These are phyloP conservation scores for Cantharis lateralis DNA, from an alignment of 2,888 invertebrate genomes.

Conservation along the genomic window DNA sequence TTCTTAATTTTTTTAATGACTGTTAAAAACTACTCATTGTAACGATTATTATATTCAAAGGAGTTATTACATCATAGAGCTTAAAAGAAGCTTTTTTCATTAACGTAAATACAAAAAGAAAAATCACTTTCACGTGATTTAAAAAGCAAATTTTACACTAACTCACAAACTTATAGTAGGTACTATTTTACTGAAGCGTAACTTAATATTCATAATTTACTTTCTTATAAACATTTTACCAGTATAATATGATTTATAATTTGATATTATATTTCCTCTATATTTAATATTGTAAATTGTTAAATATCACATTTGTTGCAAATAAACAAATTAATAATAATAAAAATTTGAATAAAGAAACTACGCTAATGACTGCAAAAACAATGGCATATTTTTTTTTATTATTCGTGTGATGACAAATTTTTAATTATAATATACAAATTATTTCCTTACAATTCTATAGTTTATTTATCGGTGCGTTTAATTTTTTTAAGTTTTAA, in stretches of 20 bases:
- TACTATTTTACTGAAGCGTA: neutral
- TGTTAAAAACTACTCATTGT: neutral
- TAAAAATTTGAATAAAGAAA: neutral
- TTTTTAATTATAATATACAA: neutral
- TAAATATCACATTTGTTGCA: neutral
- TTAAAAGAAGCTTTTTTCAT: neutral
- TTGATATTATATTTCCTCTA: neutral
- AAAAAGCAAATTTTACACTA: neutral
- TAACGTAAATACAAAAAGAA: neutral
- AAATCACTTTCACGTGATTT: neutral
- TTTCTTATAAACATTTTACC: neutral
- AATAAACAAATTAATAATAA: neutral
- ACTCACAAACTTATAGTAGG: neutral
- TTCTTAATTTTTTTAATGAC: neutral
- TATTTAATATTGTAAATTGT: neutral
- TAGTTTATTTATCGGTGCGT: neutral
- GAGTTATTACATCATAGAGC: neutral
- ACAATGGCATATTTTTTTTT: neutral
- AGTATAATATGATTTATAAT: neutral
- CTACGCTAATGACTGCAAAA: neutral
- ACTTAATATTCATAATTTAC: slow-evolving; percentile 4
- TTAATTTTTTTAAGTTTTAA: neutral
- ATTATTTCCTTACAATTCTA: neutral
- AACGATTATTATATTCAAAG: neutral
- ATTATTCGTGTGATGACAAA: neutral